Evolutionary conservation across 1,140 invertebrate species (phyloP), one percentile per base, ranked within the genome.

Genomic region (Propsilocerus akamusi): DNA sequence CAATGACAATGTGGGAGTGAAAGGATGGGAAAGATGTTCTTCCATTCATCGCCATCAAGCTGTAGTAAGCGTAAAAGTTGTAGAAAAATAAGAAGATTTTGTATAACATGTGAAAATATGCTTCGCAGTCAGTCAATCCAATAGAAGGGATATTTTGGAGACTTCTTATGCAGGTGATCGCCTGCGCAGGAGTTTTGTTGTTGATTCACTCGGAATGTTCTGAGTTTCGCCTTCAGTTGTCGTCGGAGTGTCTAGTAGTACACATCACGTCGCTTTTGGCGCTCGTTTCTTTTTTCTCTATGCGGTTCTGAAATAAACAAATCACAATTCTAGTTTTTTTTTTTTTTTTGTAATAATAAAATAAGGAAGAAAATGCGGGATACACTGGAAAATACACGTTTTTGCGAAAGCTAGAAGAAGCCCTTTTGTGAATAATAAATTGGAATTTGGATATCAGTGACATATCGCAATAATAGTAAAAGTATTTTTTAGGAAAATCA

Each of bases 11-110:
- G 34, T 41, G 22, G 22, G 14, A 20, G 11, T 20, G 4, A 41
- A 41, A 41, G 22, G 4, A 37, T 7, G 20, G 32, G 12, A 34
- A 34, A 34, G 14, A 34, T 11, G 3, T 37, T 37, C 14, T 41
- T 22, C n/a, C n/a, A n/a, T n/a, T n/a, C n/a, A n/a, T n/a, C n/a
- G n/a, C n/a, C n/a, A n/a, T n/a, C n/a, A n/a, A n/a, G n/a, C n/a
- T 41, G 34, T 17, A 17, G 34, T 41, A 17, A 17, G 34, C 10
- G 34, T 41, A 41, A 20, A 17, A 17, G n/a, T 41, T 41, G 34
- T 41, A 41, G 32, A 41, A n/a, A 41, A 41, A 41, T 41, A 41
- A 41, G 28, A 30, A 30, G 28, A 30, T 37, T 37, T 17, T 37
- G 32, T 37, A 37, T n/a, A 37, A 37, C 14, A 37, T 12, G 32